Base-by-base conservation (phyloP, 2,113 vertebrate genomes). In the Brachyhypopomus occidentalis region DNA sequence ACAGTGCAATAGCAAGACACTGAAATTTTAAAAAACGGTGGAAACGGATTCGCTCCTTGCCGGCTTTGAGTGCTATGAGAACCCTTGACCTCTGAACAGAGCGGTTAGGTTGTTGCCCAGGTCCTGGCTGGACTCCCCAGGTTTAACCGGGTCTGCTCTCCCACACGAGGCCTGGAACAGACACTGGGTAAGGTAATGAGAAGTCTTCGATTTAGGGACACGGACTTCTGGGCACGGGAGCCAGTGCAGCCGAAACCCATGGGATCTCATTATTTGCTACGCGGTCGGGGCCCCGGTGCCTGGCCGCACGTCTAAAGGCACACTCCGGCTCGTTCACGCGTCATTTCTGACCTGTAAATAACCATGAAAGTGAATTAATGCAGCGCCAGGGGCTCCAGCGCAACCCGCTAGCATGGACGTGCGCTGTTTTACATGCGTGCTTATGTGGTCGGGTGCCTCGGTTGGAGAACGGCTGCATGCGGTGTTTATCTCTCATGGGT, bases 361-460 rank as follows among this genome's bases (percentile, higher is more conserved):
- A 79, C 72, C 70, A 82, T 79, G 72, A 82, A 81, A 79, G 76
- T 81, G 76, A 85, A 85, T 85, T 82, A 85, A 85, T 85, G 77
- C 77, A 59, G 36, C 82, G 84, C 84, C 80, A 55, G 67, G 48
- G 80, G 75, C 36, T 12, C 5, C 66, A 79, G 72, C 63, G 34
- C 45, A 62, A n/a, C 60, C 75, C 14, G 52, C 52, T 66, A 75
- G 66, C 67, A 58, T 22, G 72, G 63, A 16, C 20, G 69, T 48
- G 62, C 17, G 36, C 66, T 80, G 72, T 79, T 82, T 82, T 72
- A 82, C 80, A 82, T 56, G 17, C 67, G 17, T 78, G 76, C 62
- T 62, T 48, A 45, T 48, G 55, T 14, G 56, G 41, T 55, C 38
- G 30, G 23, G 41, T 73, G 60, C 45, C 73, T 64, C 36, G 48